Base-by-base conservation (phyloP, 2,888 invertebrate species). In the Philhelius pedissequus region DNA sequence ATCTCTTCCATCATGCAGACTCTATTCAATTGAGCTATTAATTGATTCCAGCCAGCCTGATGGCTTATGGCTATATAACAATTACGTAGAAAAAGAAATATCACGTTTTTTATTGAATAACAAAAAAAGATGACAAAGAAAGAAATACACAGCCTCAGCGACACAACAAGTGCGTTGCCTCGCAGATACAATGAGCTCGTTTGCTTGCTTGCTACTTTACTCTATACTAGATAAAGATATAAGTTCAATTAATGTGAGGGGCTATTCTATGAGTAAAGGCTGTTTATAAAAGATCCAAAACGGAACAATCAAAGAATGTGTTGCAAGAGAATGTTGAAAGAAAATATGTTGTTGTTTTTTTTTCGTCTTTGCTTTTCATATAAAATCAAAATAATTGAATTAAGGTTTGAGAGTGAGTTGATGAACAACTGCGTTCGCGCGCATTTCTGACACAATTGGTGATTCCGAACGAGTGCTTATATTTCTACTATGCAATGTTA, bases 1-100 rank as follows among this genome's bases (percentile, higher is more conserved):
- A n/a, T n/a, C n/a, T 45, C 78, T 48, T 32, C 30, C 73, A 62
- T 74, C 73, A 69, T 69, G 70, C 69, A 83, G 79, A 83, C 79
- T 83, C 83, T 32, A 83, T 83, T 79, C 83, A 74, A 79, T 83
- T 75, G 78, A 83, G 78, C 64, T 40, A 83, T 78, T 83, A 77
- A 83, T 83, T 83, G 82, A 78, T 78, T 74, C 68, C 73, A 68
- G 68, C 56, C 78, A 64, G 64, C 64, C 20, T 40, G 4, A n/a
- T 43, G 48, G 32, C 45, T 48, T 48, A 45, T 48, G 48, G 32
- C 30, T 32, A 48, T 48, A 45, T 30, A 32, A 48, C 48, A 48
- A 32, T 64, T 64, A 64, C 15, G 32, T 20, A 22, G 22, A 48
- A 15, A n/a, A 15, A 25, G 40, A 64, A 64, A 32, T 25, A 64